Evolutionary conservation across 1,140 invertebrate genomes (phyloP).

Genomic region (Ooceraea biroi): DNA sequence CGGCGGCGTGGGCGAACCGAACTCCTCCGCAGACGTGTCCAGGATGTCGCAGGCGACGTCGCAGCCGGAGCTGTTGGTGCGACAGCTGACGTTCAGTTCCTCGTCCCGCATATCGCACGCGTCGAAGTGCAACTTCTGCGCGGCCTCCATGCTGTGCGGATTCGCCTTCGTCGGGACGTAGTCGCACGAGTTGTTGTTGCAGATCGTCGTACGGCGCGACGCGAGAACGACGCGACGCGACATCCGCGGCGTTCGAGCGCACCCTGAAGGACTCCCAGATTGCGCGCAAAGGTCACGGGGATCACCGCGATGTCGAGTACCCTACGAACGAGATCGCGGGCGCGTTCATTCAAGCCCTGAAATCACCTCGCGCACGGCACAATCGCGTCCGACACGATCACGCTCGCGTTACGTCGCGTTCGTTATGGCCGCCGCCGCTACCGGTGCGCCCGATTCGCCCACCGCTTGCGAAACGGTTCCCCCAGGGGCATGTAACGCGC

Average conservation of each 20-base stretch:
- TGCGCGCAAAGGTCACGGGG: no score
- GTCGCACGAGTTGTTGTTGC: no score
- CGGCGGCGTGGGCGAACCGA: slow-evolving; percentile 72
- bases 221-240: slow-evolving; percentile 41
- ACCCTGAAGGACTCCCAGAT: no score
- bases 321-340: not conserved
- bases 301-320: no score
- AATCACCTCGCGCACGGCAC: slow-evolving; percentile 69
- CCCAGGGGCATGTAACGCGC: slow-evolving; percentile 12
- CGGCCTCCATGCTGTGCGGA: slow-evolving; percentile 77
- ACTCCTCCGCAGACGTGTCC: slow-evolving; percentile 82
- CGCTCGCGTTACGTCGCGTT: slow-evolving; percentile 71
- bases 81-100: slow-evolving; percentile 82
- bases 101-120: slow-evolving; percentile 82
- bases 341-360: slow-evolving; percentile 77
- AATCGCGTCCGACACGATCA: no score
- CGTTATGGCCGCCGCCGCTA: slow-evolving; percentile 76
- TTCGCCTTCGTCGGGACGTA: not conserved
- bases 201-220: slow-evolving; percentile 22
- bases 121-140: slow-evolving; percentile 81
- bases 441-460: slow-evolving; percentile 56
- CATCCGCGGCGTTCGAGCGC: slow-evolving; percentile 8
- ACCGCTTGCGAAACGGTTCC: not conserved
- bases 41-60: slow-evolving; percentile 80
- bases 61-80: slow-evolving; percentile 81